phyloP scores from a whole-genome alignment of 2,888 invertebrate genomes.

The Merodon equestris region DNA sequence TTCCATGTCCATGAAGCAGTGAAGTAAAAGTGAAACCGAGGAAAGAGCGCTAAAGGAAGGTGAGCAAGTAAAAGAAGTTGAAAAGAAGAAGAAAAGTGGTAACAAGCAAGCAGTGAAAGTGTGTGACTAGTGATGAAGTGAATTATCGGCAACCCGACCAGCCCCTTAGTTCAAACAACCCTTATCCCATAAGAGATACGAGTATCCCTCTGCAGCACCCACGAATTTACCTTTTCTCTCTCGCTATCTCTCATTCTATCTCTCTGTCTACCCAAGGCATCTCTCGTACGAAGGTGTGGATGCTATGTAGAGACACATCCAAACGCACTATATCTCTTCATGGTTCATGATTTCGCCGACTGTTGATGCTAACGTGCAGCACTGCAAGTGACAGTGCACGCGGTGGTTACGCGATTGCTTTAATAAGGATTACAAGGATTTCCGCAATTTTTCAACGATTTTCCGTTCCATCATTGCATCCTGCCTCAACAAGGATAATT shows the following conservation, averaged over 20 bases:
- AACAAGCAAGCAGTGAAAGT: slow-evolving; percentile 58
- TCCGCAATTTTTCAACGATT: background rate
- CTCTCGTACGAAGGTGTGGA: slow-evolving; percentile 17
- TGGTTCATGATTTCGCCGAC: slow-evolving; percentile 18
- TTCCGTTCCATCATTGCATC: slow-evolving; percentile 17
- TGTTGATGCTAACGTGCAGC: slow-evolving; percentile 19
- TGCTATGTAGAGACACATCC: background rate
- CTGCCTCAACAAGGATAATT: slow-evolving; percentile 51
- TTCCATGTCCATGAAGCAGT: slow-evolving; percentile 38
- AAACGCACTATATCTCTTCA: background rate
- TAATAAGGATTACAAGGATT: slow-evolving; percentile 51
- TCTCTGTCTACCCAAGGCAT: background rate
- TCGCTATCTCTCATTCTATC: background rate
- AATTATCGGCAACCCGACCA: slow-evolving; percentile 21
- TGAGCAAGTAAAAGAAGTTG: slow-evolving; percentile 16
- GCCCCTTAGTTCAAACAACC: background rate
- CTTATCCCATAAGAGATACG: background rate
- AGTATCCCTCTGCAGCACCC: no score
- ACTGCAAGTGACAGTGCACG: slow-evolving; percentile 38
- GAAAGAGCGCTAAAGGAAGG: slow-evolving; percentile 12
- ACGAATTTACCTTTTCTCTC: background rate
- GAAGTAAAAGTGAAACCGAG: slow-evolving; percentile 62
- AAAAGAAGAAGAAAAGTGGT: slow-evolving; percentile 26
- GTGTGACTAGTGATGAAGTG: slow-evolving; percentile 45
- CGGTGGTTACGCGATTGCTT: slow-evolving; percentile 4